Evolutionary conservation across 2,797 vertebrate genomes (phyloP).

Genomic region (Amniataba percoides): DNA sequence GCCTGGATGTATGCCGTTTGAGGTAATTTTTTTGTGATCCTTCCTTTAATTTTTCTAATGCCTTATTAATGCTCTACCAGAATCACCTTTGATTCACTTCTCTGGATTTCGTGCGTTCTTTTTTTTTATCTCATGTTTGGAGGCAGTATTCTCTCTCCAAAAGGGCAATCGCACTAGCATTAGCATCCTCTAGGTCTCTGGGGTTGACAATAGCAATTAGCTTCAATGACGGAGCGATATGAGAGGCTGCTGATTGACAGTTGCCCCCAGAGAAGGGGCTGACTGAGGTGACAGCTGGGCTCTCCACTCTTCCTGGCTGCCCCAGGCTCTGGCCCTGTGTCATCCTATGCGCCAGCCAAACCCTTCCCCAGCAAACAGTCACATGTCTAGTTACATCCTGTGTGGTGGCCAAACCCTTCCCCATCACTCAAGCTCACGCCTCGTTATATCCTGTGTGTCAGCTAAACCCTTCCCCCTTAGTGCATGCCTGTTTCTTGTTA

Average conservation of each 20-base stretch:
- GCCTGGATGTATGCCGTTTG: conserved; percentile 56
- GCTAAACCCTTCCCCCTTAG: conserved; percentile 71
- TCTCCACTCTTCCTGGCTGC: conserved; percentile 79
- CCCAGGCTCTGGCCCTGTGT: conserved; percentile 83
- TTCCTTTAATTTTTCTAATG: conserved; percentile 78
- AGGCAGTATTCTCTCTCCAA: conserved; percentile 80
- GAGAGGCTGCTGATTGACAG: conserved; percentile 84
- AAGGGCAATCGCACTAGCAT: conserved; percentile 79
- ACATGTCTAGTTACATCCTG: conserved; percentile 80
- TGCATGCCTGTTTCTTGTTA: conserved; percentile 73
- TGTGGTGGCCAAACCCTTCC: conserved; percentile 77
- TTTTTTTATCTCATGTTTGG: conserved; percentile 76
- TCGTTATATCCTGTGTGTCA: conserved; percentile 77
- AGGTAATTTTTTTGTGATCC: conserved; percentile 75
- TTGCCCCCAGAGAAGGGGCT: conserved; percentile 82
- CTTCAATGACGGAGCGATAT: conserved; percentile 84
- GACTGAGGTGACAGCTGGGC: conserved; percentile 86
- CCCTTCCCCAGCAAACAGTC: conserved; percentile 71
- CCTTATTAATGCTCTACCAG: conserved; percentile 75
- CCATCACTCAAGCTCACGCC: conserved; percentile 78
- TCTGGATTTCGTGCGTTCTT: conserved; percentile 64
- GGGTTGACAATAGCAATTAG: conserved; percentile 86
- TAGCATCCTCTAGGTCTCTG: conserved; percentile 81
- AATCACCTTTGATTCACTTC: conserved; percentile 78
- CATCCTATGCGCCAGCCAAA: conserved; percentile 79